Percentiles rank a stretch among this genome's conserved stretches.
Conservation (phyloP, 2,797 vertebrate species). For the Falco peregrinus region DNA sequence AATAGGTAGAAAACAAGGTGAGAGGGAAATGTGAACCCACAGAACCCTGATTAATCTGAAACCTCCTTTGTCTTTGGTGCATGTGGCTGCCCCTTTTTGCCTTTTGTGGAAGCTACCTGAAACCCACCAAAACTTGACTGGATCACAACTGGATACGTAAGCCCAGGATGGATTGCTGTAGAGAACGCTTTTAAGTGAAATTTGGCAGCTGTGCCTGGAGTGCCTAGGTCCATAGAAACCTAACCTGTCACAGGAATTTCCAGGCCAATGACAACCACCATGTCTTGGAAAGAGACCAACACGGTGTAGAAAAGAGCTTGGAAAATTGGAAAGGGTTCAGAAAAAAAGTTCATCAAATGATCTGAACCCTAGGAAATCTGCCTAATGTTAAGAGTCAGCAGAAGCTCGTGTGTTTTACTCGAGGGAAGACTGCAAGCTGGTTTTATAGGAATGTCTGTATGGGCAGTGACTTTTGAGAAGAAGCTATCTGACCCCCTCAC, state of each 20-base stretch:
- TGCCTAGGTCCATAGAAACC: neutral
- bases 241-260: neutral
- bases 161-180: neutral
- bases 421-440: neutral
- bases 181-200: neutral
- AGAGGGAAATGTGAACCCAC: neutral
- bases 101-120: neutral
- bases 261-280: neutral
- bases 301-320: neutral
- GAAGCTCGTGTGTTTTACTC: neutral
- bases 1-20: neutral
- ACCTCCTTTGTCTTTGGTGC: neutral
- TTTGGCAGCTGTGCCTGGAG: neutral
- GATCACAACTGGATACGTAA: neutral
- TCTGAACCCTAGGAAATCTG: neutral
- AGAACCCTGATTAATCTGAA: neutral
- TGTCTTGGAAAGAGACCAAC: neutral
- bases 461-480: neutral
- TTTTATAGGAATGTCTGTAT: neutral
- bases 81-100: neutral
- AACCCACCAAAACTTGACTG: neutral
- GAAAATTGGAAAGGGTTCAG: neutral
- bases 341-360: neutral
- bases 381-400: neutral
- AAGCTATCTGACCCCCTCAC: neutral